Conservation (phyloP, 2,797 vertebrate species). For the Lacerta viridis region DNA sequence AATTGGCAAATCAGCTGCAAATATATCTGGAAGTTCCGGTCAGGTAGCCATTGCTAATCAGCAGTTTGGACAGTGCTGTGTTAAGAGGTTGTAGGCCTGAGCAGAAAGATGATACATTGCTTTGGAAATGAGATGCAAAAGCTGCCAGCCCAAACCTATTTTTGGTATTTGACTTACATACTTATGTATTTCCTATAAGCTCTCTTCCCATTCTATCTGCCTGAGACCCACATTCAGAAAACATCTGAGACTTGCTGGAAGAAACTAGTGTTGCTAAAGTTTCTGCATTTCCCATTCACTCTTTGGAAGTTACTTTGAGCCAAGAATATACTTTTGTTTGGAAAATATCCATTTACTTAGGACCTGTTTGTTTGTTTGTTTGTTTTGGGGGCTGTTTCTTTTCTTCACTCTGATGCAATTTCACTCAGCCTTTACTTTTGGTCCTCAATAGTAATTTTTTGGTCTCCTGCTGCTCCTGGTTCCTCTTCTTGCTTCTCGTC, state of each 20-base stretch:
- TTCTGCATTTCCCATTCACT: constrained; percentile 1
- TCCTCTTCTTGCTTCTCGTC: no score
- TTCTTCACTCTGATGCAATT: no score
- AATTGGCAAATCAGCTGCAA: not conserved
- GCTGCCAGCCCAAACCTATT: not conserved
- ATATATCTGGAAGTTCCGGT: not conserved
- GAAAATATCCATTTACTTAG: constrained; percentile 16
- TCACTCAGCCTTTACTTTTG: no score
- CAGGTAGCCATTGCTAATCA: not conserved
- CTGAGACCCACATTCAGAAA: not conserved
- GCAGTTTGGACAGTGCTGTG: not conserved
- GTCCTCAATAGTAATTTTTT: no score
- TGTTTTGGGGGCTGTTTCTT: no score
- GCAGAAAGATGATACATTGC: not conserved
- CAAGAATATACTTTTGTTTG: not conserved
- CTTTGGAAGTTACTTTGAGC: not conserved
- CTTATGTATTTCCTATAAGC: not conserved
- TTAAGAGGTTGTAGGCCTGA: not conserved
- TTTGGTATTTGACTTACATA: not conserved
- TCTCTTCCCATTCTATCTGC: not conserved
- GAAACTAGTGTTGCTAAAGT: not conserved
- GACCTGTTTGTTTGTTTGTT: no score
- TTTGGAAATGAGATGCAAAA: not conserved
- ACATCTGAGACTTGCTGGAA: not conserved
- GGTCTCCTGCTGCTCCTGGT: no score